Evolutionary conservation across 2,888 invertebrate genomes (phyloP).

Genomic region (Drosophila tripunctata): DNA sequence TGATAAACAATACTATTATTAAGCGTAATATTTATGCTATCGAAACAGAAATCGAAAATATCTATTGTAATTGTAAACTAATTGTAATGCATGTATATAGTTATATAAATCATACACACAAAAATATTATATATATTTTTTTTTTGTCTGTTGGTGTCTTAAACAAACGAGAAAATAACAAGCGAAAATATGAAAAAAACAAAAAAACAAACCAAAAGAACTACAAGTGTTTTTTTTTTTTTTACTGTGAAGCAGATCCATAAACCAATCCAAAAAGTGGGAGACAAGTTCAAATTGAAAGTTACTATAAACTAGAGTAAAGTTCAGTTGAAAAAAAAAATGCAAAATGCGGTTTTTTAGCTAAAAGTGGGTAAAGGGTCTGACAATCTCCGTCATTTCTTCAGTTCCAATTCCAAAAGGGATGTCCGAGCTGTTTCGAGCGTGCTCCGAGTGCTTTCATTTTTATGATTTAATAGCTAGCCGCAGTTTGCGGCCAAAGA

Average conservation of each 20-base stretch:
- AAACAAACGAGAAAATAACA: slow-evolving; percentile 33
- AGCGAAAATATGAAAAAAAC: slow-evolving; percentile 30
- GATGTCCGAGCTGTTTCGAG: not conserved
- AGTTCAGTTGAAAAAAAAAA: slow-evolving; percentile 42
- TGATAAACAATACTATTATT: slow-evolving; percentile 15
- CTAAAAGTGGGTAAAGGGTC: too few species aligned
- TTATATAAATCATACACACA: slow-evolving; percentile 34
- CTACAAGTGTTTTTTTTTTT: slow-evolving; percentile 10
- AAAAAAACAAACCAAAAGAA: slow-evolving; percentile 14
- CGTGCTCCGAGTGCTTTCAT: slow-evolving; percentile 13
- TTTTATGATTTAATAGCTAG: slow-evolving; percentile 45
- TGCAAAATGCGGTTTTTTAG: slow-evolving; percentile 28
- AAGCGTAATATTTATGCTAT: slow-evolving; percentile 61
- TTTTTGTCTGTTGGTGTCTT: slow-evolving; percentile 52
- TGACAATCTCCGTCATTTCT: too few species aligned
- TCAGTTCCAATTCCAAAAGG: not conserved
- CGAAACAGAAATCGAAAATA: not conserved
- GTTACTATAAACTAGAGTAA: slow-evolving; percentile 23
- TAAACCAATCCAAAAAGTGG: not conserved
- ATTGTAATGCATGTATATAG: slow-evolving; percentile 74
- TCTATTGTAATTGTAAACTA: slow-evolving; percentile 43
- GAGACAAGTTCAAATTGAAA: slow-evolving; percentile 1
- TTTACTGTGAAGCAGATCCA: too few species aligned
- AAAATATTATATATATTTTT: too few species aligned
- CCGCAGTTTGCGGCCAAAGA: slow-evolving; percentile 27